A percentile compares a stretch with the other conserved stretches of the same genome.
Evolutionary conservation across 2,113 vertebrate species (phyloP).

Genomic region (Elephantulus edwardii): DNA sequence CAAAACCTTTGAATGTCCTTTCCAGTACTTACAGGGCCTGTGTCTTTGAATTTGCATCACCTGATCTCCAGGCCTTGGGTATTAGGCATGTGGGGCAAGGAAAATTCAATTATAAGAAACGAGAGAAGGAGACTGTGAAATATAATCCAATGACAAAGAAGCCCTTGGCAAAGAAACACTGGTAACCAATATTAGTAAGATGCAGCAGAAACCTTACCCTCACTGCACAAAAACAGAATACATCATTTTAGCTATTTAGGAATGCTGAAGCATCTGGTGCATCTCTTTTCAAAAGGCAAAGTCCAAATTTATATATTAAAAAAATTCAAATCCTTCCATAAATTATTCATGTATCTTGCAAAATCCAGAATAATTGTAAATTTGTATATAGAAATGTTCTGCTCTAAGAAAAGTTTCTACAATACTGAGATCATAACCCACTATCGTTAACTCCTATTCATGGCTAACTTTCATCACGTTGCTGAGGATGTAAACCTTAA

Average conservation of each 20-base stretch:
- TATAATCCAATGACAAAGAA: conserved; percentile 55
- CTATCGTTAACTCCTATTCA: no score
- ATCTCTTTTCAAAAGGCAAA: conserved; percentile 48
- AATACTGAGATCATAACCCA: conserved; percentile 5
- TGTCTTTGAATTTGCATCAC: conserved; percentile 45
- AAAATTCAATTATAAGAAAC: conserved; percentile 66
- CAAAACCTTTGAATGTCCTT: conserved; percentile 44
- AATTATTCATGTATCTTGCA: conserved; percentile 47
- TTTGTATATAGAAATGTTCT: conserved; percentile 11
- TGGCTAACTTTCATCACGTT: no score
- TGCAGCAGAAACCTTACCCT: conserved; percentile 27
- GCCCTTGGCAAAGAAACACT: conserved; percentile 57
- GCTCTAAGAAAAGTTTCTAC: conserved; percentile 53
- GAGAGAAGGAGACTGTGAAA: conserved; percentile 58
- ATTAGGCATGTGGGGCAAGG: conserved; percentile 50
- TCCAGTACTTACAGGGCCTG: conserved; percentile 19
- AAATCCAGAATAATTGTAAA: conserved; percentile 32
- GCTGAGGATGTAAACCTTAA: no score
- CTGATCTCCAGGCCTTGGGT: conserved; percentile 49
- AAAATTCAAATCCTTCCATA: conserved; percentile 19
- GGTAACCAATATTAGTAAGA: conserved; percentile 62
- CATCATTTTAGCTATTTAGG: conserved; percentile 49
- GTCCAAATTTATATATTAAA: neutral
- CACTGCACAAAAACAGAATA: conserved; percentile 40
- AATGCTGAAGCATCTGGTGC: conserved; percentile 14